Base-by-base conservation (phyloP, 2,888 invertebrate species). In the Panzeria rudis region DNA sequence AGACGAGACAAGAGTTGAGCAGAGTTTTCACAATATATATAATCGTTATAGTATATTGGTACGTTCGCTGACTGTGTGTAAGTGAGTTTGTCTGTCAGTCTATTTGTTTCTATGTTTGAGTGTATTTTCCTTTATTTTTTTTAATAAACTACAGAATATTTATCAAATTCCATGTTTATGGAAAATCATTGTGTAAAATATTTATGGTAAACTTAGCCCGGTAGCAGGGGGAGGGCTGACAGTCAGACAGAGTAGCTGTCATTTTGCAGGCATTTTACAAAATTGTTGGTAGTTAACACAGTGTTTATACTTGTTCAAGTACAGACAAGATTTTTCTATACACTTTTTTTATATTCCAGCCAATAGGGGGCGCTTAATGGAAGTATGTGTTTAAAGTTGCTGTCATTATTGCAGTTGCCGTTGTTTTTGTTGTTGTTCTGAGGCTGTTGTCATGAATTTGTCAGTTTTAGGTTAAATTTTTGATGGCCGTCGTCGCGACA, bases 381-480 rank as follows among this genome's bases (percentile, higher is more conserved):
- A 25, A 81, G 77, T 62, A 64, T 78, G 73, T 71, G 56, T 71
- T 66, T 82, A 82, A 71, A 71, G 52, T 78, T 82, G 64, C 85
- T 84, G 84, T 80, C 80, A 84, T 84, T 79, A 64, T 61, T 64
- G 54, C 64, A 59, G 79, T 59, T 76, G 54, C 61, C 29, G 80
- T 47, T 38, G 81, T 50, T 82, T 62, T 25, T 54, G 32, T 41
- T 56, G 25, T 23, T 56, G 61, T 56, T 82, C 68, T 78, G 69
- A 64, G 82, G 81, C 79, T 84, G 84, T 82, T 86, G 87, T 86
- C 86, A 86, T 87, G 87, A 87, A 85, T 83, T 83, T 88, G 88
- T 87, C 88, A 88, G 88, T 87, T 87, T 87, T 87, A 86, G 87
- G 88, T 88, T 86, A 87, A 87, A 87, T 87, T 87, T 87, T 87